Base-by-base conservation (phyloP, 2,797 vertebrate genomes). In the Glyptemys insculpta region DNA sequence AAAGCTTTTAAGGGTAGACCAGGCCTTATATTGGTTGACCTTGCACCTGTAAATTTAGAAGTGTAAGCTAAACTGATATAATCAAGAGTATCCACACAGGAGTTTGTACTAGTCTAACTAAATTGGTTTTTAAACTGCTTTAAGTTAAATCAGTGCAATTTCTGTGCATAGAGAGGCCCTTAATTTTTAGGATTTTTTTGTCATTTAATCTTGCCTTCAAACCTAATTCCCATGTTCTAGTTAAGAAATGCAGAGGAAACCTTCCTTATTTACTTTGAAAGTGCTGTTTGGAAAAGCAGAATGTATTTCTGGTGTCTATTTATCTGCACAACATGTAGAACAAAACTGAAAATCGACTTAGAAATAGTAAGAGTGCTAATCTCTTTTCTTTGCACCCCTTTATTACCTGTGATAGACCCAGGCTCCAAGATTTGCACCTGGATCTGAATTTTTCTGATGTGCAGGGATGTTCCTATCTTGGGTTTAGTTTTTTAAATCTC, bases 161-260 rank as follows among this genome's bases (percentile, higher is more conserved):
- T 62, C 31, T 62, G 31, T 34, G 59, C 3, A 0, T 12, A 83
- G 68, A 65, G 23, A 79, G 90, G 83, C 23, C 41, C n/a, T 4
- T 11, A 87, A 31, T 37, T 79, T 4, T 86, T 31, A 59, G 87
- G 8, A 12, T 23, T 89, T 92, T 94, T 94, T 84, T 90, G 27
- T 7, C 52, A 57, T 80, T 23, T 94, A 76, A 37, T 90, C 59
- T 95, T 93, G 79, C 54, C 41, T 92, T 82, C 86, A 83, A 65
- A 89, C 54, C 83, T 83, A 54, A 89, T 62, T 95, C 85, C 85
- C 29, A n/a, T 27, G 47, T 21, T 76, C 79, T 81, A 41, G 53
- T 83, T 88, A 10, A 81, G 41, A 81, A 93, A 94, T 29, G 49
- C 15, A 4, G 50, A 68, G 80, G 54, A 93, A 94, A 84, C 44